These are phyloP conservation scores for Melanostigma gelatinosum DNA, from an alignment of 2,113 vertebrate genomes.

Conservation along the genomic window DNA sequence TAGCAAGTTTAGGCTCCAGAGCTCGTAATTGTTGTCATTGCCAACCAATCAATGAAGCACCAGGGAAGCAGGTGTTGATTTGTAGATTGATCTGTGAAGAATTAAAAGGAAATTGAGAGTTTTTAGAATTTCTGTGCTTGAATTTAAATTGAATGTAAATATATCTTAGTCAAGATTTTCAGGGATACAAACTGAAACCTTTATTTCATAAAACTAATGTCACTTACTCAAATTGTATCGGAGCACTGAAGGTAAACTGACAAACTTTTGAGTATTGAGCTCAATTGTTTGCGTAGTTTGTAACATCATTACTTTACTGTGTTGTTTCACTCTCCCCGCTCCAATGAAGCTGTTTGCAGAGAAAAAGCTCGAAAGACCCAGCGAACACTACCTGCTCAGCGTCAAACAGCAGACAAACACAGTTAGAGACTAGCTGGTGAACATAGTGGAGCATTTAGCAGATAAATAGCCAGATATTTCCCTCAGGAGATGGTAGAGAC, in stretches of 20 bases:
- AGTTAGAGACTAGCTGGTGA: not conserved
- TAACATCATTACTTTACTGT: not conserved
- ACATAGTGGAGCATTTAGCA: not conserved
- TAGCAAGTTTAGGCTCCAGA: conserved; percentile 13
- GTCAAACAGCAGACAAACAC: not conserved
- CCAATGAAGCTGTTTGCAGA: conserved; percentile 2
- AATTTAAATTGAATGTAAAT: not conserved
- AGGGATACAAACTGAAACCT: not conserved
- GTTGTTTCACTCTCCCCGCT: not conserved
- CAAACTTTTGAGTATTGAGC: not conserved
- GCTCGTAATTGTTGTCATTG: conserved; percentile 7
- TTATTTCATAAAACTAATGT: not conserved
- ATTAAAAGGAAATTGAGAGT: conserved; percentile 10
- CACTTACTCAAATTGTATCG: not conserved
- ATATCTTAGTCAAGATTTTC: conserved; percentile 6
- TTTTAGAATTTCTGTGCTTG: conserved; percentile 2
- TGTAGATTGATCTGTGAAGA: conserved; percentile 25
- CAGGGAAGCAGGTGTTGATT: conserved; percentile 45
- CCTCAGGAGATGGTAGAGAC: not conserved
- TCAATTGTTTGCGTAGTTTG: not conserved
- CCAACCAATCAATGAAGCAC: conserved; percentile 36
- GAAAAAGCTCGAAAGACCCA: not conserved
- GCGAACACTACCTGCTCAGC: not conserved
- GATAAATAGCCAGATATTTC: not conserved
- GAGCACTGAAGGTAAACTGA: not conserved